Conservation (phyloP, 2,888 invertebrate species). For the Orthosia incerta region DNA sequence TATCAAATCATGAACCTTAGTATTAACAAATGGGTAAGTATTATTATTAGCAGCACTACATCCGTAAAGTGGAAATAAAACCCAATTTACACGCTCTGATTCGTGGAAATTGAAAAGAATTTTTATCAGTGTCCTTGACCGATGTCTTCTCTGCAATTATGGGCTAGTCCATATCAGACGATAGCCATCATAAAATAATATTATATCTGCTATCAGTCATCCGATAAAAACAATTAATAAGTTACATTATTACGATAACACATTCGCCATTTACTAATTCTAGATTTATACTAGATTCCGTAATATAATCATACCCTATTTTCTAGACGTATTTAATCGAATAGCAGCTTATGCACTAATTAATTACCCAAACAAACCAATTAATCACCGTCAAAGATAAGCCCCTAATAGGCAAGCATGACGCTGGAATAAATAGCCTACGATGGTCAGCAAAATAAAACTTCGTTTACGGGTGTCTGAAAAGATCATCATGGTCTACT, state of each 20-base stretch:
- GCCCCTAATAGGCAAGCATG: not conserved
- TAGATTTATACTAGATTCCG: not conserved
- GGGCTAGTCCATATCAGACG: constrained; percentile 23
- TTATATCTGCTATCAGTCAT: constrained; percentile 16
- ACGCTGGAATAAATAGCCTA: not conserved
- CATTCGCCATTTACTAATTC: not conserved
- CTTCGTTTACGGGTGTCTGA: not conserved
- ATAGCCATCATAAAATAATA: constrained; percentile 12
- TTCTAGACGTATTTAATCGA: not conserved
- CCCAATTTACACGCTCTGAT: constrained; percentile 5
- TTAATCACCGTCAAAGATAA: not conserved
- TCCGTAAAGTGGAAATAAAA: constrained; percentile 9
- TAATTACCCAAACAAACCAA: not conserved
- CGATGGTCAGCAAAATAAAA: not conserved
- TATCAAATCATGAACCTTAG: not conserved
- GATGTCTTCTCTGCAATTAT: constrained; percentile 33
- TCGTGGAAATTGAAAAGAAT: constrained; percentile 4
- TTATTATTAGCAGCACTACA: not conserved
- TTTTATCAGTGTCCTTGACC: constrained; percentile 26
- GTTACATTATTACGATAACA: not conserved
- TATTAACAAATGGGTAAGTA: not conserved
- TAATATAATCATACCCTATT: not conserved
- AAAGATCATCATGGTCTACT: not conserved
- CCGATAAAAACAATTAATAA: constrained; percentile 28
- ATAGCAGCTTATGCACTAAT: constrained; percentile 1